phyloP scores from a whole-genome alignment of 2,797 vertebrate genomes.

The Pseudochromis fuscus region DNA sequence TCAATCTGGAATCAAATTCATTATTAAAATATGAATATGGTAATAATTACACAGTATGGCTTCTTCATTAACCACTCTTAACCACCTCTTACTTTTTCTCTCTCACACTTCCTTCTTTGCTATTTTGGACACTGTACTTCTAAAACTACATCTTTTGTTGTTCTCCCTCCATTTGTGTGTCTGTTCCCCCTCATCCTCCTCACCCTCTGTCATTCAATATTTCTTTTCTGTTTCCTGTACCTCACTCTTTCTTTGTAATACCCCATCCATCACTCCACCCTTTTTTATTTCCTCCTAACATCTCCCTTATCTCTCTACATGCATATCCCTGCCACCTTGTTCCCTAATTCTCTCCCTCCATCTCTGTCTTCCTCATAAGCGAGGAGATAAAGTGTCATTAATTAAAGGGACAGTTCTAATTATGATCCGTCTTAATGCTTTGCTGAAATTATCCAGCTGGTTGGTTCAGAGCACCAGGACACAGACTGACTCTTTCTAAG shows the following conservation, averaged over 20 bases:
- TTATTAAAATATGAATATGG: background rate
- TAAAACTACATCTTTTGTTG: background rate
- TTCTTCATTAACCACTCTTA: background rate
- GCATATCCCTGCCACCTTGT: conserved; percentile 29
- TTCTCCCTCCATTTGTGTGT: conserved; percentile 4
- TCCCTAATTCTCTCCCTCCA: conserved; percentile 44
- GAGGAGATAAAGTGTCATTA: conserved; percentile 72
- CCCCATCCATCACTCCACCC: conserved; percentile 39
- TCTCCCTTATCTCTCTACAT: conserved; percentile 37
- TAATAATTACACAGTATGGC: background rate
- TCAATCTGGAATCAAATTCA: background rate
- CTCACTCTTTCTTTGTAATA: conserved; percentile 24
- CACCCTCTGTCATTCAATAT: background rate
- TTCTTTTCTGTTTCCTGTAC: conserved; percentile 16
- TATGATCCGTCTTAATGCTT: conserved; percentile 55
- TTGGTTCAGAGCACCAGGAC: conserved; percentile 31
- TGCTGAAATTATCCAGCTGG: conserved; percentile 59
- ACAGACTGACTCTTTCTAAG: background rate
- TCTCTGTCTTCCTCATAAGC: conserved; percentile 56
- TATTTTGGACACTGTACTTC: background rate
- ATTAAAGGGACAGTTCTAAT: conserved; percentile 81
- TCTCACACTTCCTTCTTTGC: background rate
- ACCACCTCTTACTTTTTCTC: background rate
- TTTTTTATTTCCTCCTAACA: conserved; percentile 24
- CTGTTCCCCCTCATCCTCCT: background rate